Percentiles rank a stretch among this genome's conserved stretches.
Evolutionary conservation across 2,797 vertebrate species (phyloP).

Genomic region (Heterohyrax brucei): DNA sequence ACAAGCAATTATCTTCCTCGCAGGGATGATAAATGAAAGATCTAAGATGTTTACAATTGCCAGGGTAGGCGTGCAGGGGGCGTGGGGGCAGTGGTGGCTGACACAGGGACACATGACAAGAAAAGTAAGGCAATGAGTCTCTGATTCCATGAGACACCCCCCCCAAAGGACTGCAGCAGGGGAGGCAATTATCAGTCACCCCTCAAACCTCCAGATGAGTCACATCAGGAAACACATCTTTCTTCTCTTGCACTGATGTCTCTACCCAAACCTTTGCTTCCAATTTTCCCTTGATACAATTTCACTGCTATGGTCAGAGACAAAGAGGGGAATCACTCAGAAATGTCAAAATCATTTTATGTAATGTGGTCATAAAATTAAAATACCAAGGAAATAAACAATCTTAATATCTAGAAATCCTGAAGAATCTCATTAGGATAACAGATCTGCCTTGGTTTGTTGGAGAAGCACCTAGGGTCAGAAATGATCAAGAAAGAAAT

Average conservation of each 20-base stretch:
- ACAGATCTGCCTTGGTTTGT: not conserved
- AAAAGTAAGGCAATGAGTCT: not conserved
- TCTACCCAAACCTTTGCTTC: not conserved
- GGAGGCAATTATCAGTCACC: not conserved
- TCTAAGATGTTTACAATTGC: not conserved
- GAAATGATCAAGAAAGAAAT: not conserved
- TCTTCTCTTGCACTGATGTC: not conserved
- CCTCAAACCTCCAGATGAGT: not conserved
- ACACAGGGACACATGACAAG: not conserved
- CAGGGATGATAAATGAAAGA: constrained; percentile 39
- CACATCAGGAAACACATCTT: not conserved
- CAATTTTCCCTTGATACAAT: not conserved
- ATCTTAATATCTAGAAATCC: not conserved
- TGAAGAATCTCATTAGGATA: not conserved
- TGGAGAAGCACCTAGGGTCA: not conserved
- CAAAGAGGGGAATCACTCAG: not conserved
- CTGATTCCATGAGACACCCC: not conserved
- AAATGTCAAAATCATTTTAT: not conserved
- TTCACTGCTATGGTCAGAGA: not conserved
- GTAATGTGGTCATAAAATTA: not conserved
- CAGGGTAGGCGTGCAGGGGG: not conserved
- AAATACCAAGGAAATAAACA: not conserved
- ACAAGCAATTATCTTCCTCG: constrained; percentile 84
- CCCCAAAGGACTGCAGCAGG: not conserved
- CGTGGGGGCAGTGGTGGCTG: not conserved